Evolutionary conservation across 2,888 invertebrate species (phyloP), one percentile per base, ranked within the genome.

Genomic region (Eupithecia centaureata): DNA sequence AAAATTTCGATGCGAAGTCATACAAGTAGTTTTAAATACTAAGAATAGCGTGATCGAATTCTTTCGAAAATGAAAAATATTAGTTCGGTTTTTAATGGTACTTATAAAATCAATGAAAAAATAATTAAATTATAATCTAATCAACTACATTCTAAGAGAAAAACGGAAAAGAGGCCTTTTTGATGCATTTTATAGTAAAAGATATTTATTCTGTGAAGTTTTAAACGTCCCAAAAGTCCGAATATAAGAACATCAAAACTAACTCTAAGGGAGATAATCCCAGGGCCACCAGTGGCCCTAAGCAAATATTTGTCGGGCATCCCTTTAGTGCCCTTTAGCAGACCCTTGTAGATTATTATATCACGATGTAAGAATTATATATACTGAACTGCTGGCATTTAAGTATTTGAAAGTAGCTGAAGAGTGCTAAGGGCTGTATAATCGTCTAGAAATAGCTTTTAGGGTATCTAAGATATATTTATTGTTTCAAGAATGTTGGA

Each of bases 261-360:
- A 72, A 72, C 73, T 72, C 68, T 58, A 59, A 67, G 69, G 70
- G 71, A 78, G 79, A 79, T 83, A 79, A 82, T 80, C 81, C 78
- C 68, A 71, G 61, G 75, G 71, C 63, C 68, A 66, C 57, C 65
- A 72, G 68, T 72, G 77, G 76, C 71, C 71, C 78, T 76, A 75
- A 68, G 74, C 79, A 78, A 80, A 81, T 86, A 79, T 82, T 81
- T 80, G 64, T 75, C 52, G 74, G 75, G 71, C 69, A 75, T 73
- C 77, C 76, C 75, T 76, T 77, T 74, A 77, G 74, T 74, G 71
- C 71, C 73, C 72, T 73, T 70, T 75, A 73, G 70, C 73, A 75
- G 69, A 72, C 70, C 71, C 72, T 67, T 69, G 73, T 72, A 70
- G 74, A 75, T 75, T 73, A 73, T 74, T 71, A 76, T 75, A 76